Percentiles rank a stretch among this genome's conserved stretches.
Evolutionary conservation across 2,797 vertebrate genomes (phyloP).

Genomic region (Pangasius djambal): DNA sequence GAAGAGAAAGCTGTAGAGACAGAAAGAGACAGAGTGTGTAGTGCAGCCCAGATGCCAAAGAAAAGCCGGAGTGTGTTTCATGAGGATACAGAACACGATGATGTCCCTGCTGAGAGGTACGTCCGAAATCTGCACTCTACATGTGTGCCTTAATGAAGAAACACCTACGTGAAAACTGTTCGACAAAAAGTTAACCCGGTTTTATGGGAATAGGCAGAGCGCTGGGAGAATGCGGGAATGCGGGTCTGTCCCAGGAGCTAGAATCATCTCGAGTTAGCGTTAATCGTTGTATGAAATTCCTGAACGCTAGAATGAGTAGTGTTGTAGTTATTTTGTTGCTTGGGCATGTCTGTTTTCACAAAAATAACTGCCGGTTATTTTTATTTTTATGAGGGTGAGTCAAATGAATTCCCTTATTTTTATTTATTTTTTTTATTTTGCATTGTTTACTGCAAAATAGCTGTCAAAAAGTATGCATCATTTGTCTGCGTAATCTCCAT

Average conservation of each 20-base stretch:
- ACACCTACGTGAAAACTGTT: neutral
- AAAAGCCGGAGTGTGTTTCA: conserved; percentile 55
- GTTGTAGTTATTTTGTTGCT: neutral
- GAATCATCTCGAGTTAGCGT: neutral
- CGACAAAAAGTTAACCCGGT: neutral
- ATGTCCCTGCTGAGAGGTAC: conserved; percentile 67
- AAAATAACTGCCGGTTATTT: no score
- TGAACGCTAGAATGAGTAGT: no score
- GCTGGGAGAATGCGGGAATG: neutral
- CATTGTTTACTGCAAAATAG: neutral
- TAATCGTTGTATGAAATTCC: no score
- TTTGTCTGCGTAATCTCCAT: no score
- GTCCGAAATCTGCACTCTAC: conserved; percentile 11
- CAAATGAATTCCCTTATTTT: no score
- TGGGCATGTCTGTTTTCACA: neutral
- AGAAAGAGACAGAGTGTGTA: conserved; percentile 39
- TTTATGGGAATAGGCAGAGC: neutral
- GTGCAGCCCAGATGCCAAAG: conserved; percentile 41
- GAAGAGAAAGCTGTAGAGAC: conserved; percentile 28
- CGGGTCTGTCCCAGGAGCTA: neutral
- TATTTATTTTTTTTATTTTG: neutral
- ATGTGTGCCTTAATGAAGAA: neutral
- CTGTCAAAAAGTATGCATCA: neutral
- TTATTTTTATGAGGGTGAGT: no score
- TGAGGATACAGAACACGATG: conserved; percentile 60